Evolutionary conservation across 2,113 vertebrate species (phyloP), one percentile per base, ranked within the genome.

Genomic region (Rhinichthys klamathensis): DNA sequence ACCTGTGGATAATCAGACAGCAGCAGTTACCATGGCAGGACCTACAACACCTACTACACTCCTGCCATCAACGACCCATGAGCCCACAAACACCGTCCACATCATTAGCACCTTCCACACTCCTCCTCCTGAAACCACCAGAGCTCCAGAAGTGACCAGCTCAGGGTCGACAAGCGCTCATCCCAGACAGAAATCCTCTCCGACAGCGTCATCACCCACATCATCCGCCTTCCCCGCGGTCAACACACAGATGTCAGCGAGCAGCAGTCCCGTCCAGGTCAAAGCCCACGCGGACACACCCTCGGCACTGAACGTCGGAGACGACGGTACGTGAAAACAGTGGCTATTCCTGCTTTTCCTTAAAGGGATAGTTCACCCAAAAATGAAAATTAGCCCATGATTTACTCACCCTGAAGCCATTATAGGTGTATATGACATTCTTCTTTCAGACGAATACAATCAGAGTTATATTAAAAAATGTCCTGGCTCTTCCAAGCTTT

Each of bases 261-360:
- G 49, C 90, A 90, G 77, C 91, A 80, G 91, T 78, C 27, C 89
- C 6, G 21, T 88, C 79, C 91, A 90, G 63, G 27, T 90, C 73
- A 89, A 91, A 77, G 1, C 46, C 76, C 91, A 74, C 27, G 63
- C 58, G 4, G 90, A 88, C 85, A 89, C 76, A n/a, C 85, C 90
- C 18, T 92, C 93, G 25, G 90, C 92, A 89, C 93, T 94, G 88
- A 95, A 93, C 41, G 88, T 92, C 67, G 70, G 86, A n/a, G 92
- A 91, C 0, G 85, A 90, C 12, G 82, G 94, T 94, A 91, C 92
- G 95, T 91, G 85, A 80, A 65, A 35, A n/a, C 56, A 78, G 84
- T 87, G n/a, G 21, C 72, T 27, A n/a, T 25, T 46, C 23, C 70
- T 44, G 4, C 32, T 41, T 73, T 41, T 41, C 8, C 41, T 41